A percentile compares a stretch with the other conserved stretches of the same genome.
phyloP scores from a whole-genome alignment of 2,113 vertebrate species.

The Chaetodon trifascialis region DNA sequence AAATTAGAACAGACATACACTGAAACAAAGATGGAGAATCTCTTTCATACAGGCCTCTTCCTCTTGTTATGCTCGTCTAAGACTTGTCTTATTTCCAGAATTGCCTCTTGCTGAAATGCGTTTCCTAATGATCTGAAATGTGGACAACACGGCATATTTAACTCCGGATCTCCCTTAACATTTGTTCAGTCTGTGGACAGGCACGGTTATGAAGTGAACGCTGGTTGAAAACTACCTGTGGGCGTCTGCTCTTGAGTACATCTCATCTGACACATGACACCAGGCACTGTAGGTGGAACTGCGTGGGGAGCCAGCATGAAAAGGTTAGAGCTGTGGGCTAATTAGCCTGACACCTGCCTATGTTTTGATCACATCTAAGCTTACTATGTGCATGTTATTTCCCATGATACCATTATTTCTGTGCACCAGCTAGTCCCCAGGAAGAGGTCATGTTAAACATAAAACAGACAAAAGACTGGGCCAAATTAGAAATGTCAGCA shows the following conservation, averaged over 20 bases:
- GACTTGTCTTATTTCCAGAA: constrained; percentile 85
- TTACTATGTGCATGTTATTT: constrained; percentile 26
- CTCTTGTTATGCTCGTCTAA: constrained; percentile 88
- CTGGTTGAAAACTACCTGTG: constrained; percentile 82
- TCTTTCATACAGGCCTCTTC: constrained; percentile 85
- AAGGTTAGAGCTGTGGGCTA: constrained; percentile 66
- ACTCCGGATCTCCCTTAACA: neutral
- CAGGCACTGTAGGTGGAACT: constrained; percentile 87
- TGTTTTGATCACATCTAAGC: constrained; percentile 62
- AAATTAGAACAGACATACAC: neutral
- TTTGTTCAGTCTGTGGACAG: constrained; percentile 27
- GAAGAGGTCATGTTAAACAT: constrained; percentile 29
- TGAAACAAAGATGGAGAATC: neutral
- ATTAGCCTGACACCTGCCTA: constrained; percentile 51
- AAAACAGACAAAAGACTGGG: constrained; percentile 31
- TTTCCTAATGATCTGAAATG: constrained; percentile 88
- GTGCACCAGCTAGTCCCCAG: neutral
- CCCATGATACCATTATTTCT: constrained; percentile 39
- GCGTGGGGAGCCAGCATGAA: constrained; percentile 61
- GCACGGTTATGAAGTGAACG: constrained; percentile 35
- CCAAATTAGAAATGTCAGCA: neutral
- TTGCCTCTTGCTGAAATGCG: constrained; percentile 88
- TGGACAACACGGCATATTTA: constrained; percentile 44
- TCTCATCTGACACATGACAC: constrained; percentile 88
- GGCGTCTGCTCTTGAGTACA: constrained; percentile 89